A percentile compares a stretch with the other conserved stretches of the same genome.
Conservation (phyloP, 2,888 invertebrate genomes). For the Drosophila neonasuta region DNA sequence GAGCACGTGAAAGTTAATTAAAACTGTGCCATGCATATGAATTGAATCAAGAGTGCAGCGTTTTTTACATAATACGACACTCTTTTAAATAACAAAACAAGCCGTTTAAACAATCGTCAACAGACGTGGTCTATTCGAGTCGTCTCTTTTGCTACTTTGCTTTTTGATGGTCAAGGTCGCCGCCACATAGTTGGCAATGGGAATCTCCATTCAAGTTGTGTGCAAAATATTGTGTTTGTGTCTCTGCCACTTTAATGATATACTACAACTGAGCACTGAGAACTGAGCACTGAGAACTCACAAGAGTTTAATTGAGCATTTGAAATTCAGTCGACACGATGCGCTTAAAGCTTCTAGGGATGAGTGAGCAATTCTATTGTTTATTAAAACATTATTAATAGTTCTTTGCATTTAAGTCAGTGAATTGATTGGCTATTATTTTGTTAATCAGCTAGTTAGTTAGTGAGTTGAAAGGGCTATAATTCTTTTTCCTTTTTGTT, state of each 20-base stretch:
- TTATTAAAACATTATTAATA: slow-evolving; percentile 5
- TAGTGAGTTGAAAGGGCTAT: background rate
- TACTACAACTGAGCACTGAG: background rate
- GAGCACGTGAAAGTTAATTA: slow-evolving; percentile 32
- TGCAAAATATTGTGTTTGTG: slow-evolving; percentile 4
- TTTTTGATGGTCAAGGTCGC: slow-evolving; percentile 43
- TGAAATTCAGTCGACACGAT: slow-evolving; percentile 1
- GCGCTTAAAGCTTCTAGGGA: background rate
- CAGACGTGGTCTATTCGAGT: slow-evolving; percentile 19
- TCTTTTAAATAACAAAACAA: slow-evolving; percentile 8
- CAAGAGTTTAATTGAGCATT: slow-evolving; percentile 8
- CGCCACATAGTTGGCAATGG: slow-evolving; percentile 8
- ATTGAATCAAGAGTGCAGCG: slow-evolving; percentile 19
- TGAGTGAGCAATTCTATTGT: slow-evolving; percentile 15
- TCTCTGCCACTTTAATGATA: background rate
- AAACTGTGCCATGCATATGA: slow-evolving; percentile 31
- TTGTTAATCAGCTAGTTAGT: too few species aligned
- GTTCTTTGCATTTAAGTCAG: background rate
- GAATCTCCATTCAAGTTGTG: slow-evolving; percentile 13
- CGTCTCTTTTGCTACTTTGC: background rate
- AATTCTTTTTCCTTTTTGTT: background rate
- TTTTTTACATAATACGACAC: slow-evolving; percentile 14
- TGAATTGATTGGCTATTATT: slow-evolving; percentile 8
- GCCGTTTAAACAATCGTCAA: background rate
- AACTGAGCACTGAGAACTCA: background rate